Percentiles rank a stretch among this genome's conserved stretches.
Evolutionary conservation across 2,113 vertebrate species (phyloP).

Genomic region (Apistogramma diplotaenia): DNA sequence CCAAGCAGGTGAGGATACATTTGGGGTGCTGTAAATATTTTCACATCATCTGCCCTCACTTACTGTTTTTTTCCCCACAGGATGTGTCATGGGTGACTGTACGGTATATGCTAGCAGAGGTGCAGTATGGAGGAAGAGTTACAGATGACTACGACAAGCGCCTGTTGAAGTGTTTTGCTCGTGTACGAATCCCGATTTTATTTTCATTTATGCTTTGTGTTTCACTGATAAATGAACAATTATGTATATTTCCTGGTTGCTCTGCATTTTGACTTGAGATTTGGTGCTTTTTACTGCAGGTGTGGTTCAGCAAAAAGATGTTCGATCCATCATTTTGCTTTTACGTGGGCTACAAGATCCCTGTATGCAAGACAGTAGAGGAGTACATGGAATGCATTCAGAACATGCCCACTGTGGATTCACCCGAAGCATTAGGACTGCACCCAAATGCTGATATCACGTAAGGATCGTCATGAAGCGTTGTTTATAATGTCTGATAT

Average conservation of each 20-base stretch:
- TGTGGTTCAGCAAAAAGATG: conserved; percentile 58
- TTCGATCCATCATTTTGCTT: conserved; percentile 44
- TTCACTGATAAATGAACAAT: neutral
- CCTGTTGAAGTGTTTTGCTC: conserved; percentile 84
- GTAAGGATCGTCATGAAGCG: conserved; percentile 5
- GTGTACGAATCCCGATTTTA: conserved; percentile 26
- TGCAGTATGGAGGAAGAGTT: conserved; percentile 85
- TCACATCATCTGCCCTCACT: neutral
- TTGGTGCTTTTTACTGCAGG: conserved; percentile 21
- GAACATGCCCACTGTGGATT: conserved; percentile 31
- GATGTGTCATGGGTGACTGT: conserved; percentile 87
- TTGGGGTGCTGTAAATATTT: neutral
- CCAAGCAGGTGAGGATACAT: conserved; percentile 76
- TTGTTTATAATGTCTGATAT: neutral
- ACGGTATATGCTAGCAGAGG: conserved; percentile 89
- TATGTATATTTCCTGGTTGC: neutral
- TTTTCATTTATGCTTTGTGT: neutral
- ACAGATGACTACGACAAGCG: conserved; percentile 87
- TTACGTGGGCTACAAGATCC: conserved; percentile 45
- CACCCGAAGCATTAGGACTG: conserved; percentile 41
- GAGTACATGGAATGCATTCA: conserved; percentile 45
- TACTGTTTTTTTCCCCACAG: conserved; percentile 51
- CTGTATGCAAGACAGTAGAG: conserved; percentile 45
- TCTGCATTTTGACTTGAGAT: neutral
- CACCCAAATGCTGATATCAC: conserved; percentile 58